A percentile compares a stretch with the other conserved stretches of the same genome.
These are phyloP conservation scores for Sarcophaga caerulescens DNA, from an alignment of 2,888 invertebrate species.

Conservation along the genomic window DNA sequence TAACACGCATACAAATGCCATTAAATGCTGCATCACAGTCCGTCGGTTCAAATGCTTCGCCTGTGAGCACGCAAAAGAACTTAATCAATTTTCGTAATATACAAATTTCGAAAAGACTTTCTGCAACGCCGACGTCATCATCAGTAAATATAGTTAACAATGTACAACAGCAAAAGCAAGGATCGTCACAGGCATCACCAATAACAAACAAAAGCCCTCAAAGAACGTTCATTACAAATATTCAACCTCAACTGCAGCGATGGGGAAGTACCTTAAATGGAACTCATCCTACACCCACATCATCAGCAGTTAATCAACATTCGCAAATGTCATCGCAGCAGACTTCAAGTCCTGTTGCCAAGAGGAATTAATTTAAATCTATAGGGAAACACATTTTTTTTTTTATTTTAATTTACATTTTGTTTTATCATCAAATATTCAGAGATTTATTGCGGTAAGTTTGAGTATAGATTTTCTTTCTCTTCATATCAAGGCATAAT, in stretches of 20 bases:
- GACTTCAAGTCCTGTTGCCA: constrained; percentile 45
- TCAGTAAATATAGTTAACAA: not conserved
- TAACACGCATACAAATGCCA: constrained; percentile 57
- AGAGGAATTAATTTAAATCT: constrained; percentile 32
- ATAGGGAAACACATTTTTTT: not conserved
- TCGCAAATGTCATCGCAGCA: constrained; percentile 33
- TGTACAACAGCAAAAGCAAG: not conserved
- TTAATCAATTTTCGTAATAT: constrained; percentile 55
- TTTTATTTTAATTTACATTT: no score
- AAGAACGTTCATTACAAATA: constrained; percentile 41
- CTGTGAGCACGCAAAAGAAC: constrained; percentile 19
- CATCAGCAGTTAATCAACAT: constrained; percentile 7
- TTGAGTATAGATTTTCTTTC: no score
- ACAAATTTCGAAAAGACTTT: constrained; percentile 55
- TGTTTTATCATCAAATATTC: no score
- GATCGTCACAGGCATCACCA: constrained; percentile 12
- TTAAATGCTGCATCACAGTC: constrained; percentile 20
- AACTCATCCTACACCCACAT: constrained; percentile 29
- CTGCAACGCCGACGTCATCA: constrained; percentile 18
- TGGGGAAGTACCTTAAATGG: constrained; percentile 59
- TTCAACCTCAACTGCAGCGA: constrained; percentile 59
- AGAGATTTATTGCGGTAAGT: no score
- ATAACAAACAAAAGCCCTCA: constrained; percentile 48
- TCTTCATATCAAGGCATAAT: no score
- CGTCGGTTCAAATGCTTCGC: constrained; percentile 9